Base-by-base conservation (phyloP, 2,113 vertebrate genomes). In the Hippolais icterina region DNA sequence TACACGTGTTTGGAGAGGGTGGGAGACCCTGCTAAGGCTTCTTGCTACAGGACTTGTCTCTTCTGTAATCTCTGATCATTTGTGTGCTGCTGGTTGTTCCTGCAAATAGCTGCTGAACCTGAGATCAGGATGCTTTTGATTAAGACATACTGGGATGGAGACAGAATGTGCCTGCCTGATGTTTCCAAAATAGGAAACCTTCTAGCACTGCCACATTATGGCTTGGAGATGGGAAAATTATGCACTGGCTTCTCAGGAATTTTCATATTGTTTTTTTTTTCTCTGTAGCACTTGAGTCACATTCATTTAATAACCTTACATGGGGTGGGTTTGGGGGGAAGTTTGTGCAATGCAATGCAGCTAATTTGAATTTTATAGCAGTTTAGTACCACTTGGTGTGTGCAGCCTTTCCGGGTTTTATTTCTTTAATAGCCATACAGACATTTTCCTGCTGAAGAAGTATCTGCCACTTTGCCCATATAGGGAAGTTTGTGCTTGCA, bases 221-320 rank as follows among this genome's bases (percentile, higher is more conserved):
- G 88, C 76, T 71, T 57, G n/a, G 53, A 92, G 90, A 96, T 87
- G 86, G 83, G 64, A 90, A 97, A 94, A 93, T 96, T 94, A 95
- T 92, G 86, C 79, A 78, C 64, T 71, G 44, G 18, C 52, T 96
- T 91, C 87, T 90, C 7, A 0, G 29, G 61, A 95, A 53, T 94
- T 94, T 91, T 93, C 41, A 33, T 85, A 27, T 57, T 80, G 23
- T 39, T 71, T 93, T 82, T 79, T 79, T n/a, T n/a, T 44, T 1
- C 50, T 86, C 76, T 83, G 17, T 28, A 68, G 76, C 57, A 61
- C n/a, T 90, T 19, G 28, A 94, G 31, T 81, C 35, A 6, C 60
- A 71, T 97, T 81, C 29, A 60, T 92, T 89, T 94, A 92, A 93
- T 85, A 77, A 87, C 57, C 31, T 64, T 46, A 47, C 77, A 69